A percentile compares a stretch with the other conserved stretches of the same genome.
Conservation (phyloP, 2,888 invertebrate species). For the Epiblema foenella region DNA sequence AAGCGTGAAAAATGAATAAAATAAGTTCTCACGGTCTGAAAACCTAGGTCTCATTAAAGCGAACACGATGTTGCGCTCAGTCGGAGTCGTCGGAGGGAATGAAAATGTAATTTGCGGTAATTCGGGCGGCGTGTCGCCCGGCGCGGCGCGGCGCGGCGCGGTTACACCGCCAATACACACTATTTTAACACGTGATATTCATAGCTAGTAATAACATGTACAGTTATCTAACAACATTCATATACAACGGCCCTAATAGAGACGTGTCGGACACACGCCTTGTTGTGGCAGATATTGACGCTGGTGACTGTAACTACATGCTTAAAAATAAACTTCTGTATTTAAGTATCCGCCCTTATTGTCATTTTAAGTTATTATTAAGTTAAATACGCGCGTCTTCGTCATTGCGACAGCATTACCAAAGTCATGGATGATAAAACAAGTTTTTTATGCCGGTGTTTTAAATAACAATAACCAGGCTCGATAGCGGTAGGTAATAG, state of each 20-base stretch:
- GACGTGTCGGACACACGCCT: too few relatives aligned
- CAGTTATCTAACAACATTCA: too few relatives aligned
- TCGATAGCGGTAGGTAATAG: background rate
- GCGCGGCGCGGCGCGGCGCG: constrained; percentile 23
- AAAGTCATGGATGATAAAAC: background rate
- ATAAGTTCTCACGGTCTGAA: constrained; percentile 29
- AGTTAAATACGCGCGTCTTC: background rate
- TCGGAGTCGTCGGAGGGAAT: constrained; percentile 25
- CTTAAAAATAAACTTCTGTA: too few relatives aligned
- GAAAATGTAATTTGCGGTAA: constrained; percentile 37
- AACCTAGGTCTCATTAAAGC: constrained; percentile 31
- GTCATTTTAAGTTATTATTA: background rate
- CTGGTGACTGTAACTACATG: too few relatives aligned
- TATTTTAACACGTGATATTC: constrained; percentile 39
- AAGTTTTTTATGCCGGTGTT: background rate
- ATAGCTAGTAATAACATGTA: background rate
- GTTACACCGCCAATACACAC: constrained; percentile 42
- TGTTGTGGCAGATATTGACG: too few relatives aligned
- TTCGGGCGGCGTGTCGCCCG: constrained; percentile 26
- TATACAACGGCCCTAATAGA: too few relatives aligned
- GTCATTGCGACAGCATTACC: background rate
- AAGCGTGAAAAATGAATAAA: constrained; percentile 24
- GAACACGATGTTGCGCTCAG: constrained; percentile 30
- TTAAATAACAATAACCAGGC: background rate
- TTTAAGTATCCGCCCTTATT: background rate